phyloP scores from a whole-genome alignment of 2,888 invertebrate species.

The Drosophila monieri region DNA sequence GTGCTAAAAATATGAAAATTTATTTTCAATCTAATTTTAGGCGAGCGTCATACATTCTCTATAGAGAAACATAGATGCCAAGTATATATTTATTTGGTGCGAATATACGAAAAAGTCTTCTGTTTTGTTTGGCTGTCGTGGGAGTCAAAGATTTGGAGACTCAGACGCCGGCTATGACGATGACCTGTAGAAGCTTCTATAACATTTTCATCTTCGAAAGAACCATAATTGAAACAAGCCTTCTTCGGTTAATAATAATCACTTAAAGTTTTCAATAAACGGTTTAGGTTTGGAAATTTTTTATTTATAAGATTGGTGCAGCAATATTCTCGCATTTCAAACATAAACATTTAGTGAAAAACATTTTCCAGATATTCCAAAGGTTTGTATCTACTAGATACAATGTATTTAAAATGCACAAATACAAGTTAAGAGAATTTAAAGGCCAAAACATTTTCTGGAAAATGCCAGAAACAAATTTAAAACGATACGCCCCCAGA shows the following conservation, averaged over 20 bases:
- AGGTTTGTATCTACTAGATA: background rate
- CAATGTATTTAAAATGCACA: background rate
- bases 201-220: slow-evolving; percentile 14
- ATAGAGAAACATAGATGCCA: slow-evolving; percentile 43
- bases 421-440: slow-evolving; percentile 4
- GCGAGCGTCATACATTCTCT: slow-evolving; percentile 64
- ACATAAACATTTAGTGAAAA: background rate
- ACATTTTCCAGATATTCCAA: background rate
- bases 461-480: slow-evolving; percentile 53
- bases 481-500: slow-evolving; percentile 11
- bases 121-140: slow-evolving; percentile 37
- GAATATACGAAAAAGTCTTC: slow-evolving; percentile 13
- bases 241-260: background rate
- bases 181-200: slow-evolving; percentile 60
- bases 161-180: slow-evolving; percentile 37
- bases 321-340: slow-evolving; percentile 1
- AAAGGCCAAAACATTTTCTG: slow-evolving; percentile 5
- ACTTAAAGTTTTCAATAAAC: background rate
- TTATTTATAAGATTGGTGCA: background rate
- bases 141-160: slow-evolving; percentile 35
- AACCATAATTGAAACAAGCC: background rate
- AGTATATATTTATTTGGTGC: slow-evolving; percentile 23
- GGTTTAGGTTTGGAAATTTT: background rate
- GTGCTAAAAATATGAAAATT: slow-evolving; percentile 78
- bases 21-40: slow-evolving; percentile 74